These are phyloP conservation scores for Argya squamiceps DNA, from an alignment of 2,797 vertebrate species.

Conservation along the genomic window DNA sequence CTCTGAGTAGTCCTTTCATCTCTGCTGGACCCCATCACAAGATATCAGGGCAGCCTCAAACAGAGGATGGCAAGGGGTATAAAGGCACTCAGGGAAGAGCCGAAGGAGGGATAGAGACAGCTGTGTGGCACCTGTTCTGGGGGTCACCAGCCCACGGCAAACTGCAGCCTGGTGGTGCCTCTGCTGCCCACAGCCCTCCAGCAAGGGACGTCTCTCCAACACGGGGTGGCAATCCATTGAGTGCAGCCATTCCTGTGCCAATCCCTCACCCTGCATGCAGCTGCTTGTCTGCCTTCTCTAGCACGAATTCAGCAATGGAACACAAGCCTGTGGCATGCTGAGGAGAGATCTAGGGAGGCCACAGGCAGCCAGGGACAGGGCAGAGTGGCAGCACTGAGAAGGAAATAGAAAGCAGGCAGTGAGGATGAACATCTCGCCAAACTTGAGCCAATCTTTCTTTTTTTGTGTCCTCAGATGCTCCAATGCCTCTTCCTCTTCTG, in stretches of 20 bases:
- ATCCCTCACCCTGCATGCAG: accelerated
- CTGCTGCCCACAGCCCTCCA: not conserved
- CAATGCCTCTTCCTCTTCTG: not conserved
- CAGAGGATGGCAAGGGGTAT: not conserved
- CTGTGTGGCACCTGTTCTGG: not conserved
- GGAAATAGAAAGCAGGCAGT: not conserved
- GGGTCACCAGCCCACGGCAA: not conserved
- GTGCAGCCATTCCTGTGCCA: not conserved
- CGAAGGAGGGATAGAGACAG: not conserved
- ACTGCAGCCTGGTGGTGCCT: not conserved
- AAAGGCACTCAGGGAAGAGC: not conserved
- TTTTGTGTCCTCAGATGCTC: not conserved
- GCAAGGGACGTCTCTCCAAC: accelerated
- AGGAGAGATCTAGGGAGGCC: not conserved
- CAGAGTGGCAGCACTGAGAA: not conserved
- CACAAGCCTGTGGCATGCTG: not conserved
- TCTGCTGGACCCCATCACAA: not conserved
- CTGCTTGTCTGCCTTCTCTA: not conserved
- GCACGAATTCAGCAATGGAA: not conserved
- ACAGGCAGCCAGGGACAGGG: not conserved
- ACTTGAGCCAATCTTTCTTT: not conserved
- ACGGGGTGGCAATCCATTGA: accelerated
- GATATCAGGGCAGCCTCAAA: not conserved
- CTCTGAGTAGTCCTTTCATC: not conserved
- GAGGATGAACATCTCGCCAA: not conserved